Percentiles rank a stretch among this genome's conserved stretches.
Conservation (phyloP, 1,140 invertebrate species). For the Pseudomyrmex dendroicus region DNA sequence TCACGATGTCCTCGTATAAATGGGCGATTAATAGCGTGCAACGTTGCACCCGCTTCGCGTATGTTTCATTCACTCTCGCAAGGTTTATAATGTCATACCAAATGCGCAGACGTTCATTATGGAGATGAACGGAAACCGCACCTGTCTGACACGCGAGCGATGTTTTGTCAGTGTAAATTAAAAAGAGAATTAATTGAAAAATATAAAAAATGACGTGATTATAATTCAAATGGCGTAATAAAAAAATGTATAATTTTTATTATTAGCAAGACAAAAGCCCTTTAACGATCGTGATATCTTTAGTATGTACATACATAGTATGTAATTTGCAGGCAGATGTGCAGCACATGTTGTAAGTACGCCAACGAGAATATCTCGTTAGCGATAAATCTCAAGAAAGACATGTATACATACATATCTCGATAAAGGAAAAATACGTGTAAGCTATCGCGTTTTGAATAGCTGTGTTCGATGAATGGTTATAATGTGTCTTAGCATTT, state of each 20-base stretch:
- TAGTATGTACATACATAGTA: neutral
- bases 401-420: neutral
- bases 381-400: slow-evolving; percentile 43
- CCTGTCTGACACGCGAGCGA: slow-evolving; percentile 11
- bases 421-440: slow-evolving; percentile 23
- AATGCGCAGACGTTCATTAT: slow-evolving; percentile 14
- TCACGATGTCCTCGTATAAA: slow-evolving; percentile 53
- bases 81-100: slow-evolving; percentile 36
- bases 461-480: slow-evolving; percentile 23
- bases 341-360: slow-evolving; percentile 33
- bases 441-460: slow-evolving; percentile 30
- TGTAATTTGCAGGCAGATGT: slow-evolving; percentile 12
- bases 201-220: too few species aligned
- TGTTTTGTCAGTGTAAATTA: neutral
- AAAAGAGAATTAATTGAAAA: too few species aligned
- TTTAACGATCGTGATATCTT: slow-evolving; percentile 8
- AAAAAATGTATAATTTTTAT: neutral
- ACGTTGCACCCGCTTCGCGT: slow-evolving; percentile 7
- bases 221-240: neutral
- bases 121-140: slow-evolving; percentile 21
- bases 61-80: slow-evolving; percentile 22
- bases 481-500: neutral
- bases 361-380: slow-evolving; percentile 2
- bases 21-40: slow-evolving; percentile 41
- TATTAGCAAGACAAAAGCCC: neutral